Evolutionary conservation across 2,888 invertebrate species (phyloP).

Genomic region (Campoletis raptor): DNA sequence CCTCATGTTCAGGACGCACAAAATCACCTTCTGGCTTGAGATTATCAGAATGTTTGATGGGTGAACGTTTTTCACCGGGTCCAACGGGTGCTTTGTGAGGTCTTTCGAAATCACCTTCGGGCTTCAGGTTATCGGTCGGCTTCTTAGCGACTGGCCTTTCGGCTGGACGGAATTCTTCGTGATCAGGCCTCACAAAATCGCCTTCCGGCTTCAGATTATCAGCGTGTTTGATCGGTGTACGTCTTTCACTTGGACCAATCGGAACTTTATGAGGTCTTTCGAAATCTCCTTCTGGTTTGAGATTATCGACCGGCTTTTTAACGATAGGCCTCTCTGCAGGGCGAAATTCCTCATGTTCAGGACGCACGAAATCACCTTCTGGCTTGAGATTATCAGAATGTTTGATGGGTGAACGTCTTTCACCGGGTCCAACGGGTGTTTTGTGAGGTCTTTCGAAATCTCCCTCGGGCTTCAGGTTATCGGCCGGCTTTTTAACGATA

Average conservation of each 20-base stretch:
- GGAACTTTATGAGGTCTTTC: slow-evolving; percentile 83
- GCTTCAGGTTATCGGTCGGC: slow-evolving; percentile 85
- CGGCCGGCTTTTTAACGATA: slow-evolving; percentile 76
- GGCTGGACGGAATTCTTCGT: slow-evolving; percentile 81
- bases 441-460: slow-evolving; percentile 78
- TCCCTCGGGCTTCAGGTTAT: slow-evolving; percentile 76
- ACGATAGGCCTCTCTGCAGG: slow-evolving; percentile 87
- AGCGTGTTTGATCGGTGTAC: slow-evolving; percentile 85
- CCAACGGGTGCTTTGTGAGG: slow-evolving; percentile 86
- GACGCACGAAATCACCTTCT: slow-evolving; percentile 78
- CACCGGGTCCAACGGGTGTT: slow-evolving; percentile 73
- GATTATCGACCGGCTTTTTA: slow-evolving; percentile 87
- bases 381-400: slow-evolving; percentile 79
- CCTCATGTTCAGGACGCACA: slow-evolving; percentile 75
- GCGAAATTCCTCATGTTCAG: slow-evolving; percentile 85
- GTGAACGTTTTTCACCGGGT: slow-evolving; percentile 84
- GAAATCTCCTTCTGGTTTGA: slow-evolving; percentile 87
- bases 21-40: slow-evolving; percentile 87
- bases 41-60: slow-evolving; percentile 84
- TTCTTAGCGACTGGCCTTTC: slow-evolving; percentile 80
- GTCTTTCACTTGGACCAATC: slow-evolving; percentile 83
- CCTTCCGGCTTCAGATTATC: slow-evolving; percentile 86
- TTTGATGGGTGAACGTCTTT: slow-evolving; percentile 76
- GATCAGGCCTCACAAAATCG: slow-evolving; percentile 81
- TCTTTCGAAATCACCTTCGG: slow-evolving; percentile 86